Evolutionary conservation across 2,888 invertebrate genomes (phyloP).

Genomic region (Lissonota sp.): DNA sequence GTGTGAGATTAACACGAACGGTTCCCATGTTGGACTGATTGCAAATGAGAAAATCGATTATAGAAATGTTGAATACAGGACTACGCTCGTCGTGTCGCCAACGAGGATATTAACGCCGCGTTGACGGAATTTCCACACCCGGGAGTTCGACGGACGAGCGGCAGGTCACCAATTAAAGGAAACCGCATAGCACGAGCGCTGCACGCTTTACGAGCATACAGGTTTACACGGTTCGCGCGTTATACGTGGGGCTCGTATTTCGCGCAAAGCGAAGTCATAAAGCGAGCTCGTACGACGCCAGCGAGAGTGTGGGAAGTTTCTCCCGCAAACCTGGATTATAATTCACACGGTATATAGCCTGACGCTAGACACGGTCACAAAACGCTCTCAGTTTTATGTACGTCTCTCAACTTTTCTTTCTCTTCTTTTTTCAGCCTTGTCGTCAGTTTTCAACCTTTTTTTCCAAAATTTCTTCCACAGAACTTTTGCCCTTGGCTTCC

Average conservation of each 20-base stretch:
- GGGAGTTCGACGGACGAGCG: conserved; percentile 34
- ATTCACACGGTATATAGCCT: conserved; percentile 64
- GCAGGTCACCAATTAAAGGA: conserved; percentile 68
- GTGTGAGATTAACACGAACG: conserved; percentile 30
- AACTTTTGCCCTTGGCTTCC: too few species aligned
- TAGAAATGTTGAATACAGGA: conserved; percentile 13
- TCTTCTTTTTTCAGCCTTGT: conserved; percentile 23
- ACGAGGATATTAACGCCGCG: too few species aligned
- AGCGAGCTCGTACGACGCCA: conserved; percentile 59
- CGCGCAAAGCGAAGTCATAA: conserved; percentile 55
- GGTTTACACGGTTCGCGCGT: conserved; percentile 16
- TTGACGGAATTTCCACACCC: conserved; percentile 19
- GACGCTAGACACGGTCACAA: conserved; percentile 62
- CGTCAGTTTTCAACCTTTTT: conserved; percentile 15
- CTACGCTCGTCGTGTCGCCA: conserved; percentile 22
- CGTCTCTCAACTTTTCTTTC: conserved; percentile 34
- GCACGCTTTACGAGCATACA: neutral
- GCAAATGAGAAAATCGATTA: conserved; percentile 40
- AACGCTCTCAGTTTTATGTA: conserved; percentile 35
- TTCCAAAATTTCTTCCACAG: neutral
- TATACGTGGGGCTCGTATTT: conserved; percentile 41
- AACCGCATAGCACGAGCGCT: conserved; percentile 58
- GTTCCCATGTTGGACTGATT: conserved; percentile 26
- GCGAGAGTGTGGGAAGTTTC: neutral
- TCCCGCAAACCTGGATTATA: conserved; percentile 61